These are phyloP conservation scores for Pantherophis guttatus DNA, from an alignment of 2,113 vertebrate genomes.

Conservation along the genomic window DNA sequence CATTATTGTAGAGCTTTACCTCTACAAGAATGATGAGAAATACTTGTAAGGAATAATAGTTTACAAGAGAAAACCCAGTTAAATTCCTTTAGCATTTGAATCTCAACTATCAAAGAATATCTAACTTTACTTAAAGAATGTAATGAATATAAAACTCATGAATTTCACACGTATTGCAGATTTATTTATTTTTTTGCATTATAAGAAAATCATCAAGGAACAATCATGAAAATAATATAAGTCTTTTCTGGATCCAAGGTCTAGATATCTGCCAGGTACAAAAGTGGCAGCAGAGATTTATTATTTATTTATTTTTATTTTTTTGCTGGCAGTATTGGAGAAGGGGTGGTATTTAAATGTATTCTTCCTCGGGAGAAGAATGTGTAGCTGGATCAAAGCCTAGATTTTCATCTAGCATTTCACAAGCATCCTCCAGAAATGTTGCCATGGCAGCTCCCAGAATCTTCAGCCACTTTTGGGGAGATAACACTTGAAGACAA, in stretches of 20 bases:
- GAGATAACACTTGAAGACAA: too few relatives aligned
- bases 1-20: neutral
- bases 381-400: neutral
- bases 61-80: neutral
- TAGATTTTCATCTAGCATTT: neutral
- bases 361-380: neutral
- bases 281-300: neutral
- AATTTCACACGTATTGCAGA: neutral
- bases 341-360: neutral
- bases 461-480: neutral
- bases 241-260: neutral
- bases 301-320: neutral
- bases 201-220: neutral
- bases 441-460: neutral
- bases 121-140: neutral
- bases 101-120: neutral
- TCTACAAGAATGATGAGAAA: neutral
- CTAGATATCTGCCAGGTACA: neutral
- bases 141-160: neutral
- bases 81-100: neutral
- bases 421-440: neutral
- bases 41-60: neutral
- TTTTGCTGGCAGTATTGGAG: neutral
- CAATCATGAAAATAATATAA: neutral
- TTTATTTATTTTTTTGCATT: neutral